Evolutionary conservation across 2,888 invertebrate species (phyloP), one percentile per base, ranked within the genome.

Genomic region (Caprella mutica): DNA sequence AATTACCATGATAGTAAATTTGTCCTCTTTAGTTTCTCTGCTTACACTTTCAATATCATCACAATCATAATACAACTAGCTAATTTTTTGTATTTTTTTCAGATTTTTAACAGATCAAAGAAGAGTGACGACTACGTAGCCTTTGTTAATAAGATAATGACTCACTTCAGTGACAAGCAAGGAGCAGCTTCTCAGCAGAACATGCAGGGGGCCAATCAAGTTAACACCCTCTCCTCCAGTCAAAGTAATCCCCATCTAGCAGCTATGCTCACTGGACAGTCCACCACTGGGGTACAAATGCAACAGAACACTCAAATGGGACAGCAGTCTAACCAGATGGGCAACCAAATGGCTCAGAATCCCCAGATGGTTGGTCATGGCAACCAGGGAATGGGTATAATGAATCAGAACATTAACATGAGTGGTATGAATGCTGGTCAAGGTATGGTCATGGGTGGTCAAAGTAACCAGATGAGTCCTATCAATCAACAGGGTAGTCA

Each of bases 401-500:
- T 51, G 48, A 29, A 38, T 56, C 27, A 27, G 24, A 12, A 53
- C 19, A 38, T 24, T 9, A 29, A 46, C 12, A 5, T n/a, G 8
- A 46, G 33, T 30, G 29, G 43, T 30, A 30, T 38, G 38, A 33
- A 33, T 24, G 43, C 19, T 38, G 43, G 9, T 30, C 38, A 29
- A 39, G 26, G n/a, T 24, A 26, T 30, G 21, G 33, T 14, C 23
- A 19, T 46, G n/a, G 21, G 19, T 33, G 19, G 26, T 17, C 26
- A 33, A 29, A 29, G 40, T 68, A 69, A 76, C 77, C 29, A 79
- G 83, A 76, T 43, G 55, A 27, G 58, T 56, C 35, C 53, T 51
- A 4, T 54, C 56, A 19, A 48, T 55, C 42, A 61, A 51, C 48
- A 48, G n/a, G 48, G 48, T 30, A 30, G 48, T 5, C 48, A 27